Base-by-base conservation (phyloP, 92 coral and sea anemone species). In the Pocillopora grandis region DNA sequence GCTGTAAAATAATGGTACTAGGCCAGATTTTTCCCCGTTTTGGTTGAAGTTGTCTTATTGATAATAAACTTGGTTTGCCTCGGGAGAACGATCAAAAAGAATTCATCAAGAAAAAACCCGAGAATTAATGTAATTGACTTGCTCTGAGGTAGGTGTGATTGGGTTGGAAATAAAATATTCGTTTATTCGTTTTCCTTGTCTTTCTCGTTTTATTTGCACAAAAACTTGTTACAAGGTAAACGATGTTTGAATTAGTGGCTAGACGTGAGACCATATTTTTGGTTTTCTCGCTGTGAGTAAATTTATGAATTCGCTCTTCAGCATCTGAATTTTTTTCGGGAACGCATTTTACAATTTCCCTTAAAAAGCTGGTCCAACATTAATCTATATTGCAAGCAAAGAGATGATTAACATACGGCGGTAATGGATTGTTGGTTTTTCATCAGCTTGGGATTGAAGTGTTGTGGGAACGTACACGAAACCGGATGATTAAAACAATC, bases 241-340 rank as follows among this genome's bases (percentile, higher is more conserved):
- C 59, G 49, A 36, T 76, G 59, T 71, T 81, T 31, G 68, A 57
- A 37, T 61, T 37, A 19, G 33, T 14, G 75, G 72, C 20, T 35
- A 14, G 3, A 1, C 16, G 58, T 49, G 33, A 11, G 31, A 10
- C 13, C 58, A 16, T 21, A 9, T 79, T 66, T 52, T 67, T 79
- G 83, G 75, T 66, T 79, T 79, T 66, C 33, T n/a, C 42, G 36
- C 67, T 79, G 33, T 9, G 42, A 79, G 58, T 42, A 42, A 42
- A 42, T 42, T 42, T 42, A 42, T 42, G 8, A 42, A 42, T 42
- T 42, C 57, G 66, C 52, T 16, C 36, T 62, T 2, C 52, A 8
- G 10, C 37, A n/a, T 19, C n/a, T 75, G 18, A 1, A n/a, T 20
- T 75, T 37, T 35, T 59, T 59, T 23, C 56, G n/a, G 3, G 8